Conservation (phyloP, 2,888 invertebrate genomes). For the Chesias legatella region DNA sequence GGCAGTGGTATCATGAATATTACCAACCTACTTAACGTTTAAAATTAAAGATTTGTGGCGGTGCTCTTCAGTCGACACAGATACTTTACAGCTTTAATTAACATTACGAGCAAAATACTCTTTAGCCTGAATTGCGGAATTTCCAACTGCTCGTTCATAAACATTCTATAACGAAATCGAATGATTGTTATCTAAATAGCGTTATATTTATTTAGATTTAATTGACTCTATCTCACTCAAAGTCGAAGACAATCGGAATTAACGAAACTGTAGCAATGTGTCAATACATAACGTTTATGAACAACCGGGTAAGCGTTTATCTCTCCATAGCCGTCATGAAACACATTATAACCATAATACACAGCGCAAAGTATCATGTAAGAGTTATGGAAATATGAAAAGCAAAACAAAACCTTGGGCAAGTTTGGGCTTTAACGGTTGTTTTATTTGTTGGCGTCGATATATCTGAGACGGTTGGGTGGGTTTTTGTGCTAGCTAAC, state of each 20-base stretch:
- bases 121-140: background rate
- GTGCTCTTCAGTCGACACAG: no score
- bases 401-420: conserved; percentile 66
- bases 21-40: conserved; percentile 45
- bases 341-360: conserved; percentile 41
- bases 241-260: no score
- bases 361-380: conserved; percentile 38
- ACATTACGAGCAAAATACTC: no score
- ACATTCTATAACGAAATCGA: no score
- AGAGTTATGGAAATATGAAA: conserved; percentile 51
- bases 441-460: conserved; percentile 73
- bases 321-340: conserved; percentile 31
- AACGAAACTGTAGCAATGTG: no score
- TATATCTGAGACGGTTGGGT: conserved; percentile 66
- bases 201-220: no score
- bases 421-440: conserved; percentile 68
- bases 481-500: conserved; percentile 67
- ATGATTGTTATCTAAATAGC: no score
- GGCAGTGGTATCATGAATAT: conserved; percentile 61
- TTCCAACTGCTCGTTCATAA: background rate
- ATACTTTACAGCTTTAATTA: no score
- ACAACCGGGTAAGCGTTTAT: conserved; percentile 21
- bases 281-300: no score
- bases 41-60: conserved; percentile 18
- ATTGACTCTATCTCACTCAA: no score